A percentile compares a stretch with the other conserved stretches of the same genome.
These are phyloP conservation scores for Ellobius talpinus DNA, from an alignment of 2,113 vertebrate species.

Conservation along the genomic window DNA sequence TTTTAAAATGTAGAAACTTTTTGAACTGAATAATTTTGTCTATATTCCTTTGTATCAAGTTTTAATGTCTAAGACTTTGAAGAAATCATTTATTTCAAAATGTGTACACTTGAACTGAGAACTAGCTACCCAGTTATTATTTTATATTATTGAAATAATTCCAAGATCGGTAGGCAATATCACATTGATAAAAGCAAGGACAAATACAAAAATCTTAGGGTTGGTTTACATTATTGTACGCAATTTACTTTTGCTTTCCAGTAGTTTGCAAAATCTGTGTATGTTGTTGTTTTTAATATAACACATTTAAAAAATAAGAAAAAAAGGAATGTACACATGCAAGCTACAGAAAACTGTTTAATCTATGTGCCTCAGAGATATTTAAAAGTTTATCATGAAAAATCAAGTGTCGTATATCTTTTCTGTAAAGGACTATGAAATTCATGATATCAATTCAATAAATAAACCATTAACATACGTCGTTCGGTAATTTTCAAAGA, in stretches of 20 bases:
- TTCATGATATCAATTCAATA: not conserved
- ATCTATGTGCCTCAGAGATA: slow-evolving; percentile 21
- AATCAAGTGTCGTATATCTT: slow-evolving; percentile 12
- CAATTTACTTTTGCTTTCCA: not conserved
- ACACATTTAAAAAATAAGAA: not conserved
- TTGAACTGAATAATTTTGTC: not conserved
- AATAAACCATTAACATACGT: slow-evolving; percentile 13
- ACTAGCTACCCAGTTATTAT: not conserved
- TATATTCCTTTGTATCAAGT: not conserved
- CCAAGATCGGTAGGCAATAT: not conserved
- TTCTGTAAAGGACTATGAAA: slow-evolving; percentile 21
- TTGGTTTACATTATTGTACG: not conserved
- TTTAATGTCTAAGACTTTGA: slow-evolving; percentile 28
- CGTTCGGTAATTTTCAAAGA: slow-evolving; percentile 1
- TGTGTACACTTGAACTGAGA: not conserved
- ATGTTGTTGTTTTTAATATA: not conserved
- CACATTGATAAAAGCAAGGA: slow-evolving; percentile 36
- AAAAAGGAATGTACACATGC: not conserved
- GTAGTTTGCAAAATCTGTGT: not conserved
- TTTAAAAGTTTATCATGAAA: not conserved
- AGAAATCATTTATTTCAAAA: not conserved
- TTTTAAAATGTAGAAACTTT: slow-evolving; percentile 18
- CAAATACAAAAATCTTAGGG: not conserved
- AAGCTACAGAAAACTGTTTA: slow-evolving; percentile 36
- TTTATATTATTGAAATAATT: slow-evolving; percentile 1